Conservation (phyloP, 2,113 vertebrate genomes). For the Varanus salvator region DNA sequence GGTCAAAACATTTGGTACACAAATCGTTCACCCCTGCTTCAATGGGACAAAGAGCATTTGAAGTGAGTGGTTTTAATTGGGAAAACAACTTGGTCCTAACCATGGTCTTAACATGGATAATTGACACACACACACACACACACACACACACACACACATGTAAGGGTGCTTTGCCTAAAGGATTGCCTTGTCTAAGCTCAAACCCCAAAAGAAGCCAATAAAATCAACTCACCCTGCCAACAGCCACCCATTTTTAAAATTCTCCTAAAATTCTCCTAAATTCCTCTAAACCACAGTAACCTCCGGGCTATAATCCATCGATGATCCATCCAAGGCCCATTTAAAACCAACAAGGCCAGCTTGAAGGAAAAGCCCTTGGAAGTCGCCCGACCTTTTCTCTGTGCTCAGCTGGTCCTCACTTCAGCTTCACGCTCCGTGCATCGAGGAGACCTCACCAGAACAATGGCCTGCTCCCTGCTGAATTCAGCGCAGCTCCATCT, state of each 20-base stretch:
- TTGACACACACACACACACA: too few relatives aligned
- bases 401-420: slow-evolving; percentile 49
- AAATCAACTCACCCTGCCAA: background rate
- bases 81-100: background rate
- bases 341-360: background rate
- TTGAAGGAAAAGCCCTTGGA: background rate
- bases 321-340: background rate
- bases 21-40: too few relatives aligned
- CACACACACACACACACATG: background rate
- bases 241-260: background rate
- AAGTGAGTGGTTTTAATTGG: background rate
- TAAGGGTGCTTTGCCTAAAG: too few relatives aligned
- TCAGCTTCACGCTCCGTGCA: slow-evolving; percentile 7
- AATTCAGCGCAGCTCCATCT: slow-evolving; percentile 13
- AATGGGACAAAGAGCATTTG: background rate
- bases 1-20: too few relatives aligned
- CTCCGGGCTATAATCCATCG: background rate
- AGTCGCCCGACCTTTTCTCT: background rate
- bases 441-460: slow-evolving; percentile 5
- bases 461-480: too few relatives aligned
- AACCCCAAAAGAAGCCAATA: background rate
- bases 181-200: background rate
- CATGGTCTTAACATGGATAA: background rate
- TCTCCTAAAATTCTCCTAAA: background rate
- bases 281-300: background rate